Conservation (phyloP, 2,113 vertebrate genomes). For the Heterochromis multidens region DNA sequence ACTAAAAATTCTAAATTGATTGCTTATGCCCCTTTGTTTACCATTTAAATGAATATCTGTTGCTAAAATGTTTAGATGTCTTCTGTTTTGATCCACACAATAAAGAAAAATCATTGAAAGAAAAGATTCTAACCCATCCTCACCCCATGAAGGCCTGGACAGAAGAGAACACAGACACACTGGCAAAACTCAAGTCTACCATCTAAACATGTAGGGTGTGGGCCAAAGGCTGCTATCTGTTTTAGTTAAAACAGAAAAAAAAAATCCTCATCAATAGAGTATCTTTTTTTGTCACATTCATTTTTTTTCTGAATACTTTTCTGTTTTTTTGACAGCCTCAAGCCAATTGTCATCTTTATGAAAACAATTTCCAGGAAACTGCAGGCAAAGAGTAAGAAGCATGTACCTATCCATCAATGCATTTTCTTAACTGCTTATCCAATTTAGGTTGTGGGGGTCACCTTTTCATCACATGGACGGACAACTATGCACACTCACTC, state of each 20-base stretch:
- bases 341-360: background rate
- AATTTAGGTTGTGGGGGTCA: background rate
- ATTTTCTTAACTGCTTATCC: background rate
- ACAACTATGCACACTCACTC: background rate
- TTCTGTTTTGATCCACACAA: background rate
- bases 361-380: background rate
- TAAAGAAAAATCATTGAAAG: background rate
- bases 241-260: background rate
- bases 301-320: background rate
- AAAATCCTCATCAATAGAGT: background rate
- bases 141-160: background rate
- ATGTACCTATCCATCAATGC: background rate
- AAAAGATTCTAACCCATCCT: background rate
- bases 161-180: background rate
- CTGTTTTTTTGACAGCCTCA: background rate
- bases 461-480: background rate
- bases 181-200: background rate
- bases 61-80: background rate
- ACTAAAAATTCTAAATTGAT: background rate
- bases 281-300: background rate
- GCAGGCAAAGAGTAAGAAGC: background rate
- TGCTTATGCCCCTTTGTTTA: background rate
- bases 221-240: background rate
- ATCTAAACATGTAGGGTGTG: background rate
- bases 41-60: background rate